Evolutionary conservation across 2,113 vertebrate genomes (phyloP).

Genomic region (Nanger granti): DNA sequence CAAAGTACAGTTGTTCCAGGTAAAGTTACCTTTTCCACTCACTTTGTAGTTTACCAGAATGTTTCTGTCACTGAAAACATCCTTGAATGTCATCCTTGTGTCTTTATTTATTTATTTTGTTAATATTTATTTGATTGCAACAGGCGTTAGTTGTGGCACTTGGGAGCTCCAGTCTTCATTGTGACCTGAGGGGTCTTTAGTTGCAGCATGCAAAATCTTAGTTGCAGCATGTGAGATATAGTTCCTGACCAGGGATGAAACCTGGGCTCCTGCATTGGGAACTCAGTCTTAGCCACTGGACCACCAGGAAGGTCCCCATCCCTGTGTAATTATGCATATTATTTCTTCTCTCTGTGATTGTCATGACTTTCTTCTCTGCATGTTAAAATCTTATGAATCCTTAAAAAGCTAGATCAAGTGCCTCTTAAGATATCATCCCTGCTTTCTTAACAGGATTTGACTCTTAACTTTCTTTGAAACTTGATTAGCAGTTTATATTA

Average conservation of each 20-base stretch:
- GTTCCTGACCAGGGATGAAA: background rate
- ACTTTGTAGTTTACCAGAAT: background rate
- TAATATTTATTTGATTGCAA: background rate
- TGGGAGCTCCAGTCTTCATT: background rate
- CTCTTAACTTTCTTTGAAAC: background rate
- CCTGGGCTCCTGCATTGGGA: background rate
- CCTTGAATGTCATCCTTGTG: background rate
- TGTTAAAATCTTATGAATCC: background rate
- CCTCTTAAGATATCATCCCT: background rate
- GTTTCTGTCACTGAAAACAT: background rate
- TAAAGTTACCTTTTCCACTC: background rate
- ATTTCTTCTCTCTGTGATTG: background rate
- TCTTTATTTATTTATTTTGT: background rate
- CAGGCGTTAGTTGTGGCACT: accelerated
- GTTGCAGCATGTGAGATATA: background rate
- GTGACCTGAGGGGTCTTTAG: background rate
- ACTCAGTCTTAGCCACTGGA: background rate
- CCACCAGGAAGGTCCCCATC: background rate
- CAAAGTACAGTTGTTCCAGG: background rate
- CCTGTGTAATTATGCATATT: background rate
- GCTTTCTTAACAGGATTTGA: background rate
- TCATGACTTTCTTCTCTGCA: background rate
- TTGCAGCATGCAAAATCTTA: background rate
- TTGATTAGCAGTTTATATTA: background rate
- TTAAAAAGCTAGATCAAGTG: background rate